Base-by-base conservation (phyloP, 2,113 vertebrate genomes). In the Capreolus pygargus region DNA sequence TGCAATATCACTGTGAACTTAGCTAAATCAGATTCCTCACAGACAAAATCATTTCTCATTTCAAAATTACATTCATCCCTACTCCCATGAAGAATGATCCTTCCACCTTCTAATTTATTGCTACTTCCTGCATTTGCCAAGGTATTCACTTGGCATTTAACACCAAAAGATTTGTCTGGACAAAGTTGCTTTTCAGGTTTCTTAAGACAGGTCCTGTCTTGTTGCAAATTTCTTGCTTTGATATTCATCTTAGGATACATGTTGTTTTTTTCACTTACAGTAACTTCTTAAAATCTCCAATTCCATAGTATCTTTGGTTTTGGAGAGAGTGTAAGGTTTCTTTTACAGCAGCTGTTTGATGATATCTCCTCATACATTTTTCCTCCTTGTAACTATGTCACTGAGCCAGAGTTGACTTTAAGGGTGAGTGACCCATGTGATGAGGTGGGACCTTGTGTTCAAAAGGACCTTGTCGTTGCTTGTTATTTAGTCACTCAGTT, bases 1-100 rank as follows among this genome's bases (percentile, higher is more conserved):
- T 54, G 50, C 95, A 55, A 93, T 91, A 79, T 86, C 55, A 83
- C 1, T 45, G 43, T 89, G 55, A 92, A 83, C 12, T 52, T 93
- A 67, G 27, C 39, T 82, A 91, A 96, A 54, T 54, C n/a, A 79
- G 85, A 92, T 19, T 89, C 13, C 19, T 76, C 16, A 79, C 89
- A 91, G 67, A 57, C 12, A 55, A 95, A 36, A 36, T 10, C 50
- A 86, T 47, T 33, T 60, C 12, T 95, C 25, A 95, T 23, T 23
- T 79, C 47, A 91, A 82, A 67, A 81, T 74, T 57, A 28, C 1
- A 19, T 67, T 95, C 43, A 83, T 93, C 78, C 3, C 17, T 28
- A 79, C 13, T 84, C 5, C 27, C 57, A 57, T 50, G n/a, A n/a
- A 64, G 86, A 95, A 30, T 16, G 23, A 33, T 57, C 28, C 16